A percentile compares a stretch with the other conserved stretches of the same genome.
phyloP scores from a whole-genome alignment of 53 echinoderm and acorn worm genomes.

The Zoroaster sp. region DNA sequence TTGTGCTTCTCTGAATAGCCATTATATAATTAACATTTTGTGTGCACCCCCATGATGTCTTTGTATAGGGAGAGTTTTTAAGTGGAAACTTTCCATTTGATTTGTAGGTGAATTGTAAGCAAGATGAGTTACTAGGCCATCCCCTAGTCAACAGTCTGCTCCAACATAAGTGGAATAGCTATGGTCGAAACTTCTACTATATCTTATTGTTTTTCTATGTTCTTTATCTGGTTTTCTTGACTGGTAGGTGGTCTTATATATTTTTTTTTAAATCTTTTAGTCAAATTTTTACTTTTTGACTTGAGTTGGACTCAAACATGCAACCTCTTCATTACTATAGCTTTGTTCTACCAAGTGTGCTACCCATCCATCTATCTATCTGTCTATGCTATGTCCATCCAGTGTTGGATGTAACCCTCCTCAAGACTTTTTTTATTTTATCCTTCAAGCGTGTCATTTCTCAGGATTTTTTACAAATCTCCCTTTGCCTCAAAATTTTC shows the following conservation, averaged over 20 bases:
- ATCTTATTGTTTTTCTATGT: slow-evolving; percentile 74
- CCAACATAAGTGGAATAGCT: slow-evolving; percentile 91
- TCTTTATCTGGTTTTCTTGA: slow-evolving; percentile 74
- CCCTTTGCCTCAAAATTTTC: no score
- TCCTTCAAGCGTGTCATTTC: no score
- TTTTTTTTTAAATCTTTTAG: neutral
- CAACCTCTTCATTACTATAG: no score
- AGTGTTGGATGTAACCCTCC: no score
- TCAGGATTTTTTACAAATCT: no score
- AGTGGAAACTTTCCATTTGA: neutral
- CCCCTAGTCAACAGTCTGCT: slow-evolving; percentile 69
- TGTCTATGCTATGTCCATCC: no score
- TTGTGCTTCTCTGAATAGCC: neutral
- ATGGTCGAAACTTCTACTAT: slow-evolving; percentile 91
- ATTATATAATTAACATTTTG: neutral
- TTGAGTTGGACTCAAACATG: no score
- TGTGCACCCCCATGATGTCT: neutral
- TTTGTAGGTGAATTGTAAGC: slow-evolving; percentile 70
- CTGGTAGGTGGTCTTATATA: slow-evolving; percentile 18
- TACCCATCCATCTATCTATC: no score
- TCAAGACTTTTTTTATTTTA: no score
- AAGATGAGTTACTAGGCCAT: slow-evolving; percentile 81
- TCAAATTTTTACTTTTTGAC: no score
- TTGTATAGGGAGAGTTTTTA: neutral
- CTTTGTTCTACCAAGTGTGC: no score